These are phyloP conservation scores for Anas georgica DNA, from an alignment of 2,797 vertebrate species.

Conservation along the genomic window DNA sequence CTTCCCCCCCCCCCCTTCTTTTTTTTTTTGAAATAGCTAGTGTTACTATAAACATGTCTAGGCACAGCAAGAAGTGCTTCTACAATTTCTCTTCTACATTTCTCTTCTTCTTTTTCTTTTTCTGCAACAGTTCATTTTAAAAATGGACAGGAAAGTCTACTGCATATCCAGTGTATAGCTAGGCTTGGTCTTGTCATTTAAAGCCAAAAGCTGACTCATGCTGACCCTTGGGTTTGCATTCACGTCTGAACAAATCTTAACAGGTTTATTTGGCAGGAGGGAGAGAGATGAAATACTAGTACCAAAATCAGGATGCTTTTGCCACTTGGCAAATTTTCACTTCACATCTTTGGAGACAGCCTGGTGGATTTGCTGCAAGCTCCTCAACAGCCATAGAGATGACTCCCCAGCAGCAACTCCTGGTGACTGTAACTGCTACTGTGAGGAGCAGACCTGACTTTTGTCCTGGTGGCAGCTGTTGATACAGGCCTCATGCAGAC, in stretches of 20 bases:
- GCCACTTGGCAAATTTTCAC: fast-evolving
- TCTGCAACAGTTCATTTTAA: background rate
- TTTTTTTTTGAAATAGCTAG: background rate
- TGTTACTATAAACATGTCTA: background rate
- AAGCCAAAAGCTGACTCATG: background rate
- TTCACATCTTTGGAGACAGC: background rate
- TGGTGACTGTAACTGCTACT: fast-evolving
- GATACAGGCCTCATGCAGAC: fast-evolving
- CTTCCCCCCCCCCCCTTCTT: too few relatives aligned
- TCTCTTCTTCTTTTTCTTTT: too few relatives aligned
- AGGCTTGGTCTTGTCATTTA: background rate
- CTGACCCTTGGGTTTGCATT: background rate
- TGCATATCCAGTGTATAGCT: background rate
- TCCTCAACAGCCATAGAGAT: background rate
- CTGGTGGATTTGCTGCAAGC: background rate
- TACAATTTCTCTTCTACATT: too few relatives aligned
- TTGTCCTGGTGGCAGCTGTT: background rate
- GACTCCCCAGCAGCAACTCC: background rate
- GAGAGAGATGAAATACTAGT: background rate
- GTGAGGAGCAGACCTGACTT: background rate
- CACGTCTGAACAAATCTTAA: background rate
- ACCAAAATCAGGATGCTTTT: background rate
- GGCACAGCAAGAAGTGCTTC: background rate
- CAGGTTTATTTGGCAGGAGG: background rate
- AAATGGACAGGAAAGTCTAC: background rate